Evolutionary conservation across 2,888 invertebrate genomes (phyloP).

Genomic region (Druceiella hillmani): DNA sequence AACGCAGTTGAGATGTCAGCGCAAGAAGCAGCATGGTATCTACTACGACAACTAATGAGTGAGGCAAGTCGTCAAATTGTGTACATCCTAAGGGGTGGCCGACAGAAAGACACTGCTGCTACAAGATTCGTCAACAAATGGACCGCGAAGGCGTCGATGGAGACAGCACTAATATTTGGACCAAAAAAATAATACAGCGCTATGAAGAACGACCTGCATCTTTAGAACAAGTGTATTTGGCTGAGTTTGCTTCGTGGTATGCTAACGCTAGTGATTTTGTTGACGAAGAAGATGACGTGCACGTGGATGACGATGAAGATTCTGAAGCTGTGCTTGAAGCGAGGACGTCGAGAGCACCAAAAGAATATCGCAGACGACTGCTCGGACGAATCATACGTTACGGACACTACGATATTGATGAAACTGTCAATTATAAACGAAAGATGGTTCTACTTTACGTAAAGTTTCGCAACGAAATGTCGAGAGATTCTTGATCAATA

Average conservation of each 20-base stretch:
- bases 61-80: slow-evolving; percentile 26
- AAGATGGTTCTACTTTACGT: slow-evolving; percentile 31
- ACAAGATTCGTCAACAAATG: slow-evolving; percentile 26
- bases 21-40: slow-evolving; percentile 39
- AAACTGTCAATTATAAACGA: slow-evolving; percentile 29
- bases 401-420: slow-evolving; percentile 31
- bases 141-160: slow-evolving; percentile 25
- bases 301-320: slow-evolving; percentile 27
- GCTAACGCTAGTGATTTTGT: slow-evolving; percentile 27
- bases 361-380: slow-evolving; percentile 27
- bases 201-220: slow-evolving; percentile 27
- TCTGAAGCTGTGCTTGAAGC: slow-evolving; percentile 22
- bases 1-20: slow-evolving; percentile 30
- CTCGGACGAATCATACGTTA: slow-evolving; percentile 29
- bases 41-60: slow-evolving; percentile 36
- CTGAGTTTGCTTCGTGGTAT: slow-evolving; percentile 28
- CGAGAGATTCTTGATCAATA: slow-evolving; percentile 25
- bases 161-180: slow-evolving; percentile 28
- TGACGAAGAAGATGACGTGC: slow-evolving; percentile 28
- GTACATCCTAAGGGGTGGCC: slow-evolving; percentile 34
- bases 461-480: slow-evolving; percentile 29
- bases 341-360: slow-evolving; percentile 22
- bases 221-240: slow-evolving; percentile 24
- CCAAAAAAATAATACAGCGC: slow-evolving; percentile 26
- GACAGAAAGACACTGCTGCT: slow-evolving; percentile 28